phyloP scores from a whole-genome alignment of 2,888 invertebrate species.

The Macropis europaea region DNA sequence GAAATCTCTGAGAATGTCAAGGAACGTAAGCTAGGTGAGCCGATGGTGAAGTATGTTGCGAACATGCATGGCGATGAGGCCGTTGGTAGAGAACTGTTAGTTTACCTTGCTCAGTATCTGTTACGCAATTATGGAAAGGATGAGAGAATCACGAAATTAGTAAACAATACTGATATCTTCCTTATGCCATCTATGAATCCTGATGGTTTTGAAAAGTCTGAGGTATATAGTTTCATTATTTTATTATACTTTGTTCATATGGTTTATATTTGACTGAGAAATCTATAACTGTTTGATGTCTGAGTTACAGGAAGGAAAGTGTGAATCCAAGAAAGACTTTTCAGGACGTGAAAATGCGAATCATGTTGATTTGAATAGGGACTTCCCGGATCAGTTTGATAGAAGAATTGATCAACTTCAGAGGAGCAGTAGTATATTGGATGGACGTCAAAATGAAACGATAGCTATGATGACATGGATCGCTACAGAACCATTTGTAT shows the following conservation, averaged over 20 bases:
- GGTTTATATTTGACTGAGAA: not conserved
- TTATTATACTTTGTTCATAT: conserved; percentile 22
- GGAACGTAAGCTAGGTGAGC: conserved; percentile 84
- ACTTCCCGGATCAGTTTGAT: conserved; percentile 95
- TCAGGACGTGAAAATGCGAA: conserved; percentile 91
- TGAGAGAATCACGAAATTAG: conserved; percentile 86
- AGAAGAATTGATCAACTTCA: conserved; percentile 72
- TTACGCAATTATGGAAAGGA: conserved; percentile 87
- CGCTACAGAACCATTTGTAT: conserved; percentile 90
- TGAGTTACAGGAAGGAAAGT: conserved; percentile 87
- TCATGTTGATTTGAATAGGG: conserved; percentile 91
- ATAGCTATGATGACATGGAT: conserved; percentile 95
- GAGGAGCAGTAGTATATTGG: conserved; percentile 81
- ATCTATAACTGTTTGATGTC: not conserved
- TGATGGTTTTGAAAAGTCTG: conserved; percentile 94
- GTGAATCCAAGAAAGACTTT: conserved; percentile 85
- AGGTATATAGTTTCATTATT: conserved; percentile 83
- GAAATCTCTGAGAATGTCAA: conserved; percentile 89
- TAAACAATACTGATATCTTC: conserved; percentile 94
- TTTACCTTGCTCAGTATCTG: conserved; percentile 92
- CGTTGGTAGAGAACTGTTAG: conserved; percentile 90
- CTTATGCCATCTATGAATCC: conserved; percentile 99
- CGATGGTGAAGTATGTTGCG: conserved; percentile 96
- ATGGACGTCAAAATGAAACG: conserved; percentile 91
- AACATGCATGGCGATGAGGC: conserved; percentile 99